These are phyloP conservation scores for Crocodylus rhombifer DNA, from an alignment of 2,797 vertebrate genomes.

Conservation along the genomic window DNA sequence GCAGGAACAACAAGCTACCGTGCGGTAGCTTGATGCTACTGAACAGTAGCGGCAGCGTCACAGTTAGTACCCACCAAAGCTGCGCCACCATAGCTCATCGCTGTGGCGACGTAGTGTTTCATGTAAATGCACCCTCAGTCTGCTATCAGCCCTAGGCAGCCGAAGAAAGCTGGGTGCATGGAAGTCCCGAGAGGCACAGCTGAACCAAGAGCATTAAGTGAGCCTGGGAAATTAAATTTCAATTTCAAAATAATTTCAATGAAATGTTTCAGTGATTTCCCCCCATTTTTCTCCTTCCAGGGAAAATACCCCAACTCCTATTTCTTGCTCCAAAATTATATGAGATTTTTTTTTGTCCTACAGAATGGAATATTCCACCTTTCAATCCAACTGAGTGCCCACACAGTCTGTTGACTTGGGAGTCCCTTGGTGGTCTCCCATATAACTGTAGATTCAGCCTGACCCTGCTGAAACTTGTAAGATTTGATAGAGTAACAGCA, in stretches of 20 bases:
- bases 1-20: too few relatives aligned
- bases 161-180: too few relatives aligned
- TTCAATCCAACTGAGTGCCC: not conserved
- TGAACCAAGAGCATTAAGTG: not conserved
- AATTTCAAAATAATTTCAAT: too few relatives aligned
- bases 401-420: not conserved
- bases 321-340: not conserved
- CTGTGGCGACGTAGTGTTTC: too few relatives aligned
- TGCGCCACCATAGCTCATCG: too few relatives aligned
- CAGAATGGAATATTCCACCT: not conserved
- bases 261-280: too few relatives aligned
- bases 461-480: rapidly evolving
- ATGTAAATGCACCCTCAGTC: too few relatives aligned
- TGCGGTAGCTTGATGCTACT: too few relatives aligned
- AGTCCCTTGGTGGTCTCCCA: not conserved
- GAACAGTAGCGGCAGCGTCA: too few relatives aligned
- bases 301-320: not conserved
- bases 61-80: too few relatives aligned
- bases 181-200: not conserved
- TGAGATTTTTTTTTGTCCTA: not conserved
- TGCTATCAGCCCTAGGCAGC: too few relatives aligned
- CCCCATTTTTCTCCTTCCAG: not conserved
- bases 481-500: not conserved
- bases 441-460: not conserved
- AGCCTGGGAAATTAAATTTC: too few relatives aligned